phyloP scores from a whole-genome alignment of 1,140 invertebrate genomes.

The Acromyrmex charruanus region DNA sequence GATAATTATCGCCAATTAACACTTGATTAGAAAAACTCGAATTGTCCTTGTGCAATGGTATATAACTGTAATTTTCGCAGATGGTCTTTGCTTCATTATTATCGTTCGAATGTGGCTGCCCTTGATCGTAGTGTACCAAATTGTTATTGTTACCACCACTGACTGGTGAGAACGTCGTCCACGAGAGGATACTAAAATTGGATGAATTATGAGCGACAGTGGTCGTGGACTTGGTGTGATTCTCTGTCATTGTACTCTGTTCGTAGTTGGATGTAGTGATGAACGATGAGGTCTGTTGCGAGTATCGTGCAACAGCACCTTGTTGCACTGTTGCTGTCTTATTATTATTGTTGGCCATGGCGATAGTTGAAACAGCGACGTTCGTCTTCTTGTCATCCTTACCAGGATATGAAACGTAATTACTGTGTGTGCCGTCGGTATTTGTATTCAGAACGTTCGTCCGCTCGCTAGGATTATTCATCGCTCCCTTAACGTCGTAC shows the following conservation, averaged over 20 bases:
- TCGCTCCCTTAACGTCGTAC: conserved; percentile 69
- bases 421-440: conserved; percentile 66
- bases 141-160: conserved; percentile 68
- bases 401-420: conserved; percentile 68
- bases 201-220: conserved; percentile 84
- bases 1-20: conserved; percentile 63
- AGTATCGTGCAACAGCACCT: conserved; percentile 69
- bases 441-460: conserved; percentile 58
- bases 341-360: conserved; percentile 62
- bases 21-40: conserved; percentile 71
- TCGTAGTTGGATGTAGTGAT: conserved; percentile 80
- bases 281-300: conserved; percentile 77
- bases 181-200: conserved; percentile 85
- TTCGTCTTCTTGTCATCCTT: conserved; percentile 75
- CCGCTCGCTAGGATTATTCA: conserved; percentile 44
- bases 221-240: conserved; percentile 81
- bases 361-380: conserved; percentile 51
- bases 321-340: conserved; percentile 54
- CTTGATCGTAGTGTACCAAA: conserved; percentile 80
- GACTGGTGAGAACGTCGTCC: conserved; percentile 84
- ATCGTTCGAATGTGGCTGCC: conserved; percentile 70
- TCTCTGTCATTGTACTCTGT: conserved; percentile 79
- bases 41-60: conserved; percentile 82
- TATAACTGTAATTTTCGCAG: conserved; percentile 83
- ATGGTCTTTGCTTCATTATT: conserved; percentile 79